Conservation (phyloP, 2,113 vertebrate species). For the Psettodes erumei region DNA sequence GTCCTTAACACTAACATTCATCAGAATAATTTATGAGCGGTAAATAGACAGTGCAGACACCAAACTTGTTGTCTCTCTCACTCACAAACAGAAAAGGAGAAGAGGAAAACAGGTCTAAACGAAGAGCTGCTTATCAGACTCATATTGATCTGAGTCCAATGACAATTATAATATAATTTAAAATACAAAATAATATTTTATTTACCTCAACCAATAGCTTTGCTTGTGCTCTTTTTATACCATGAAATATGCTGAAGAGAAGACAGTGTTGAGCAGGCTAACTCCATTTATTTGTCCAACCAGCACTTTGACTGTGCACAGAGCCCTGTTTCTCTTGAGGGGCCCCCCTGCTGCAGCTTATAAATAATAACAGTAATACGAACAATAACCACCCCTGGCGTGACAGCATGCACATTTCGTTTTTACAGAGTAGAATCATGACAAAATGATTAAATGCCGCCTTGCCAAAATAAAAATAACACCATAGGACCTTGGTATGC, state of each 20-base stretch:
- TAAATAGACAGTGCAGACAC: background rate
- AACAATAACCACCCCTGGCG: background rate
- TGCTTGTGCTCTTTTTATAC: background rate
- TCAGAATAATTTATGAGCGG: background rate
- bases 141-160: background rate
- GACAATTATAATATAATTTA: background rate
- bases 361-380: slow-evolving; percentile 1
- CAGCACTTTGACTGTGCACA: background rate
- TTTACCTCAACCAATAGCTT: background rate
- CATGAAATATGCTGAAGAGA: background rate
- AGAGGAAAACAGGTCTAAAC: background rate
- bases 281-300: background rate
- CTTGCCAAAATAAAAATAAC: background rate
- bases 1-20: background rate
- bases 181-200: background rate
- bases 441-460: background rate
- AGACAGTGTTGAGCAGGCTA: no score
- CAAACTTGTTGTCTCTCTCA: background rate
- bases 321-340: background rate
- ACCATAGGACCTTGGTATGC: no score
- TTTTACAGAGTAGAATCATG: background rate
- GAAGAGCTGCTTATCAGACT: background rate
- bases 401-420: background rate
- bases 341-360: slow-evolving; percentile 7
- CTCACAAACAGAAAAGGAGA: background rate